These are phyloP conservation scores for Delichon dasypus DNA, from an alignment of 2,797 vertebrate genomes.

Conservation along the genomic window DNA sequence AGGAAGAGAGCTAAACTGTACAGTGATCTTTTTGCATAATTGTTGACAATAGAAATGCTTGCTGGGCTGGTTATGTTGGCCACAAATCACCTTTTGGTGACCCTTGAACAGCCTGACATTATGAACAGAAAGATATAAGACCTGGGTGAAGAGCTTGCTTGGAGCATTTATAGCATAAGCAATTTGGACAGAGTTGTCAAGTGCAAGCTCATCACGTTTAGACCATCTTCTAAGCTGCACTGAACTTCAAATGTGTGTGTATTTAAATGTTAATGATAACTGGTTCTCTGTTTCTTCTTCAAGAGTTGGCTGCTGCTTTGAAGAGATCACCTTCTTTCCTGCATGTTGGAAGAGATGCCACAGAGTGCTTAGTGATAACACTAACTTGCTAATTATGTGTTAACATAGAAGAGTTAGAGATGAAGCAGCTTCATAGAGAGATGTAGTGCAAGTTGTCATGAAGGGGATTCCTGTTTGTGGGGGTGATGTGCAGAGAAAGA, in stretches of 20 bases:
- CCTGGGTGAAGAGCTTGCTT: constrained; percentile 16
- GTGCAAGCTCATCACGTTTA: background rate
- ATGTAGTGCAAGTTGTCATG: background rate
- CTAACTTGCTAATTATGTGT: background rate
- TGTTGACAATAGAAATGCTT: background rate
- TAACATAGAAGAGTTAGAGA: background rate
- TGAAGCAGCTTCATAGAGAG: background rate
- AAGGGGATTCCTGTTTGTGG: background rate
- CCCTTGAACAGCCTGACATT: background rate
- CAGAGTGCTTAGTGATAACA: background rate
- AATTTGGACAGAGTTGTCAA: background rate
- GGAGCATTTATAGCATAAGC: background rate
- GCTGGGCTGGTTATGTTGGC: constrained; percentile 25
- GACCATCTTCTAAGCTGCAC: background rate
- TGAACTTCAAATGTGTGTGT: background rate
- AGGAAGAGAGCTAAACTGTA: background rate
- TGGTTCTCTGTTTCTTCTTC: background rate
- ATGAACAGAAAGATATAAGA: background rate
- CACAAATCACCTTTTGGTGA: constrained; percentile 42
- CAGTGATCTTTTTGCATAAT: constrained; percentile 39
- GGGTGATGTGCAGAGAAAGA: background rate
- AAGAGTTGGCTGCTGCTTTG: constrained; percentile 7
- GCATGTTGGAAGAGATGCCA: background rate
- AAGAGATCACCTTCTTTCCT: background rate
- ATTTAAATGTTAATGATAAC: constrained; percentile 17